Evolutionary conservation across 2,888 invertebrate genomes (phyloP).

Genomic region (Campoplex nolae): DNA sequence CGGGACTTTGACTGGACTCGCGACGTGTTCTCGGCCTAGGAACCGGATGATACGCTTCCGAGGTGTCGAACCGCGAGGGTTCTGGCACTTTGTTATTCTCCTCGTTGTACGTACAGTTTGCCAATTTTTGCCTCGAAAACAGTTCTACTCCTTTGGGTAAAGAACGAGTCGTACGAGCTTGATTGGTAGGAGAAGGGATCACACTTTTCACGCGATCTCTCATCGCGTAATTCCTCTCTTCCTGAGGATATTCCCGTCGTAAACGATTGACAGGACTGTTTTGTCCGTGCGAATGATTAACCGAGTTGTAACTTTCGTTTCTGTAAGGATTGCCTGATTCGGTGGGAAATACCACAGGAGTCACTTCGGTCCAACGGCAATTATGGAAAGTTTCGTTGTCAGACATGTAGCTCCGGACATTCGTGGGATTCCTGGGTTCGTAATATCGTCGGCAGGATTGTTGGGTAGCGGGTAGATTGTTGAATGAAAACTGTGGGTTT

Average conservation of each 20-base stretch:
- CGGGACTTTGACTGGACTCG: constrained; percentile 13
- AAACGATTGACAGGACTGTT: neutral
- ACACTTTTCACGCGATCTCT: neutral
- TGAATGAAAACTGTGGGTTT: constrained; percentile 18
- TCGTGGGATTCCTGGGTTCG: neutral
- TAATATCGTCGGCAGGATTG: constrained; percentile 11
- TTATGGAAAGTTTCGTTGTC: constrained; percentile 51
- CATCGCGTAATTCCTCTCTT: constrained; percentile 26
- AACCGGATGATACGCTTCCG: constrained; percentile 20
- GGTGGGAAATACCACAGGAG: neutral
- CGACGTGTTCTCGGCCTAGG: constrained; percentile 18
- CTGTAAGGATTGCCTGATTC: neutral
- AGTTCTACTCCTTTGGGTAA: constrained; percentile 58
- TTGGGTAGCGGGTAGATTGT: neutral
- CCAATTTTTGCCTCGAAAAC: constrained; percentile 51
- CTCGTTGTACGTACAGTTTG: neutral
- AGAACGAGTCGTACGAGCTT: constrained; percentile 33
- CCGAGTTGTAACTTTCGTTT: constrained; percentile 56
- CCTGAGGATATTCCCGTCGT: constrained; percentile 1
- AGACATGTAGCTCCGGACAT: constrained; percentile 54
- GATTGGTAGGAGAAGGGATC: constrained; percentile 15
- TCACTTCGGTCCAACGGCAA: neutral
- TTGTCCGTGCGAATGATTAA: constrained; percentile 35
- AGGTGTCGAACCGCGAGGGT: neutral
- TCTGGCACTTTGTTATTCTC: neutral